Base-by-base conservation (phyloP, 2,797 vertebrate species). In the Petrocephalus sullivani region DNA sequence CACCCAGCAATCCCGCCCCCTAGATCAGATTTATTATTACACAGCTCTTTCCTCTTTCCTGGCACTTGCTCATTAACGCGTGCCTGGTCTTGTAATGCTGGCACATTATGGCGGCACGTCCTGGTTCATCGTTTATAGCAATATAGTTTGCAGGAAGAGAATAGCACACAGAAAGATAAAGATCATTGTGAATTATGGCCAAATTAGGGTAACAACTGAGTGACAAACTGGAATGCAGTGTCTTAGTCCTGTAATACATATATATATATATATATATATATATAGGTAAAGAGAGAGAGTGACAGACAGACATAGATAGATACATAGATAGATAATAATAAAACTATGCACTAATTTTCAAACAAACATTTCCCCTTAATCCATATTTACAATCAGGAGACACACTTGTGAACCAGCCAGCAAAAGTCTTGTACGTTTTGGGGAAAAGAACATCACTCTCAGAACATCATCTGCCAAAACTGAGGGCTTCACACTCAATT, bases 1-100 rank as follows among this genome's bases (percentile, higher is more conserved):
- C 90, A 91, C 90, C 91, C 87, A 51, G 28, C 87, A 89, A 89
- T 83, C 88, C 92, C 90, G 85, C 21, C 21, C 10, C 19, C 51
- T 53, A 54, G n/a, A 53, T 83, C 81, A 83, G 21, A 83, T 83
- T 6, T 21, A 53, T 83, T 83, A 7, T n/a, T 46, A 82, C n/a
- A 51, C 19, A 82, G 7, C 46, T 10, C n/a, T 12, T 21, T 21
- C 78, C 46, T 3, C 78, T n/a, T 21, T 81, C 21, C 7, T 51
- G 78, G n/a, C 49, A 51, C 46, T n/a, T 9, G n/a, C 9, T 54
- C 49, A 83, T 54, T 49, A 14, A 23, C 46, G 49, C 23, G n/a
- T 21, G 81, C 21, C n/a, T 4, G 1, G 21, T 83, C 0, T 54
- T 54, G n/a, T 23, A 12, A 28, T 51, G 53, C 51, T 83, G 46